Conservation (phyloP, 2,888 invertebrate genomes). For the Sarcophaga rosellei region DNA sequence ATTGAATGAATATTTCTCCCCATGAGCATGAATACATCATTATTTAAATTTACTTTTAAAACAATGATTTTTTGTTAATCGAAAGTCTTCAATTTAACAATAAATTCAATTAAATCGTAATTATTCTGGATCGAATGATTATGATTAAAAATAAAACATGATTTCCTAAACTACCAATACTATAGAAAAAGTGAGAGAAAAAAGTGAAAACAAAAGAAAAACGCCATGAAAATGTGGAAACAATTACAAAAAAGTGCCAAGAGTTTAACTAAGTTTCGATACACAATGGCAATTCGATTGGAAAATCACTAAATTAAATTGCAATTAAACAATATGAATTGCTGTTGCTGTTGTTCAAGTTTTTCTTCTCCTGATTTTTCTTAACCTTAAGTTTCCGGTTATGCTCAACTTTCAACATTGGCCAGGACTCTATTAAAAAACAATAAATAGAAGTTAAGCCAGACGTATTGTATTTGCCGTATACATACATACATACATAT, state of each 20-base stretch:
- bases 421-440: background rate
- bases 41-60: too few species aligned
- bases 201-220: conserved; percentile 2
- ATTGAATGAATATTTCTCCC: too few species aligned
- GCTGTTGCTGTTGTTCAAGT: background rate
- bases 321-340: conserved; percentile 70
- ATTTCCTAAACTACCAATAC: background rate
- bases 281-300: conserved; percentile 46
- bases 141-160: conserved; percentile 15
- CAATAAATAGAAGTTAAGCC: background rate
- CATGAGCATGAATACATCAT: too few species aligned
- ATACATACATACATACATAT: background rate
- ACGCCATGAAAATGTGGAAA: background rate
- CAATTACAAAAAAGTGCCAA: background rate
- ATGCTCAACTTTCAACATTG: background rate
- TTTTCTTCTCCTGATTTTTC: too few species aligned
- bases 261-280: conserved; percentile 39
- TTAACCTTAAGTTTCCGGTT: background rate
- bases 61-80: too few species aligned
- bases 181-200: background rate
- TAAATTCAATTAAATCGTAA: conserved; percentile 26
- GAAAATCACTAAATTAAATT: conserved; percentile 70
- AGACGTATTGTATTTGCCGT: background rate
- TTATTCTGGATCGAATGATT: conserved; percentile 18
- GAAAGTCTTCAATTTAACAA: background rate